phyloP scores from a whole-genome alignment of 2,113 vertebrate species.

The Herpetotheres cachinnans region DNA sequence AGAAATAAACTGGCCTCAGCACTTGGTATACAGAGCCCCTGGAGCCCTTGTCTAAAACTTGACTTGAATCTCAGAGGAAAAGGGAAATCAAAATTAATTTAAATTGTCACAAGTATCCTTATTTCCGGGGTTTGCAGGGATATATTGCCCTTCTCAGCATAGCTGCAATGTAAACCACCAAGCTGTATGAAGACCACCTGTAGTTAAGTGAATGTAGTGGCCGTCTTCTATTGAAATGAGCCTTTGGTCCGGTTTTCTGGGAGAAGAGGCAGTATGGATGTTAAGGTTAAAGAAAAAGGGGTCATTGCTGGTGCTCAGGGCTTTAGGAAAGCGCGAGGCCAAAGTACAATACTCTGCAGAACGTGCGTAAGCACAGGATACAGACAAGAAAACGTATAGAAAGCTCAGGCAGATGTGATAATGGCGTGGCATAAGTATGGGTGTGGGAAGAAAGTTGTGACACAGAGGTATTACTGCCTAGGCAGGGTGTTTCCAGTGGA shows the following conservation, averaged over 20 bases:
- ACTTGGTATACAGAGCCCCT: neutral
- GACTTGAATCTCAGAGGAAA: neutral
- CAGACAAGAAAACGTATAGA: neutral
- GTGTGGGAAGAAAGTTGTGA: neutral
- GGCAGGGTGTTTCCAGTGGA: neutral
- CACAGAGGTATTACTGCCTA: neutral
- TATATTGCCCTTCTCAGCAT: neutral
- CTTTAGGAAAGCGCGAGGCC: neutral
- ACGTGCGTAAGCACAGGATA: neutral
- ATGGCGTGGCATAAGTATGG: neutral
- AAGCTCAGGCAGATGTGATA: neutral
- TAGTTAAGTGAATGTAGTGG: neutral
- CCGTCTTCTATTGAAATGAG: neutral
- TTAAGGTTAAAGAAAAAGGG: neutral
- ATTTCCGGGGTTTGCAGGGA: neutral
- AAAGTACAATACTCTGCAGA: neutral
- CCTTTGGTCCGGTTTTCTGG: neutral
- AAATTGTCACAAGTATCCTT: neutral
- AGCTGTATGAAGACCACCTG: neutral
- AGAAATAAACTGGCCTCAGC: constrained; percentile 9
- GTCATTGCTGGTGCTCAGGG: neutral
- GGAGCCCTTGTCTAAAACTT: neutral
- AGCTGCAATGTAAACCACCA: neutral
- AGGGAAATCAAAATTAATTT: neutral
- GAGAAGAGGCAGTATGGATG: neutral